These are phyloP conservation scores for Noctilio leporinus DNA, from an alignment of 2,113 vertebrate species.

Conservation along the genomic window DNA sequence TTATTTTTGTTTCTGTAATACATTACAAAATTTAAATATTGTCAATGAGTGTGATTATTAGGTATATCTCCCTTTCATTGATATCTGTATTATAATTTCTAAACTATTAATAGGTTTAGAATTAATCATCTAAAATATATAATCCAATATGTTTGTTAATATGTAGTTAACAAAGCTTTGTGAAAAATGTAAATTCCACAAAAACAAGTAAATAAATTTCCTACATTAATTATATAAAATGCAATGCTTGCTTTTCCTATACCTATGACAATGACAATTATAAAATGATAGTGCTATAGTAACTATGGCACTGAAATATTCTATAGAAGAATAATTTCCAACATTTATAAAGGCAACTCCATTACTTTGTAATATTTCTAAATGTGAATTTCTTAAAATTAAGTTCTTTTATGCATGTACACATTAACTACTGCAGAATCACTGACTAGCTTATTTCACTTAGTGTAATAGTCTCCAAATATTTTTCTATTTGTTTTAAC, in stretches of 20 bases:
- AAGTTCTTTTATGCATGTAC: conserved; percentile 60
- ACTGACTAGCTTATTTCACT: no score
- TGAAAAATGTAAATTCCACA: not conserved
- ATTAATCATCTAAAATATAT: conserved; percentile 27
- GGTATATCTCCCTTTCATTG: not conserved
- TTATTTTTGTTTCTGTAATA: conserved; percentile 24
- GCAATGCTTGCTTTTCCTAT: not conserved
- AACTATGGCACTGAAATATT: conserved; percentile 27
- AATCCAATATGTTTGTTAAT: not conserved
- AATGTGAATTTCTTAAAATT: conserved; percentile 65
- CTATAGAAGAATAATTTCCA: conserved; percentile 57
- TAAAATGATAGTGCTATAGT: conserved; percentile 40
- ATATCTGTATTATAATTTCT: conserved; percentile 45
- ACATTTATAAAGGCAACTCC: conserved; percentile 43
- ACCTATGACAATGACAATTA: conserved; percentile 3
- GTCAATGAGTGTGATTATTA: conserved; percentile 33
- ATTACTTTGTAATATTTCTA: conserved; percentile 45
- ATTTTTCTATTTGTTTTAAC: not conserved
- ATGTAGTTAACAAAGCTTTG: conserved; percentile 15
- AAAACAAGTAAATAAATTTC: not conserved
- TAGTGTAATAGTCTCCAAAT: no score
- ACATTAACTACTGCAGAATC: conserved; percentile 57
- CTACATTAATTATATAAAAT: conserved; percentile 16
- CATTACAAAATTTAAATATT: conserved; percentile 17
- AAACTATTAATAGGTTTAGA: conserved; percentile 47